A percentile compares a stretch with the other conserved stretches of the same genome.
Evolutionary conservation across 1,140 invertebrate species (phyloP).

Genomic region (Centruroides vittatus): DNA sequence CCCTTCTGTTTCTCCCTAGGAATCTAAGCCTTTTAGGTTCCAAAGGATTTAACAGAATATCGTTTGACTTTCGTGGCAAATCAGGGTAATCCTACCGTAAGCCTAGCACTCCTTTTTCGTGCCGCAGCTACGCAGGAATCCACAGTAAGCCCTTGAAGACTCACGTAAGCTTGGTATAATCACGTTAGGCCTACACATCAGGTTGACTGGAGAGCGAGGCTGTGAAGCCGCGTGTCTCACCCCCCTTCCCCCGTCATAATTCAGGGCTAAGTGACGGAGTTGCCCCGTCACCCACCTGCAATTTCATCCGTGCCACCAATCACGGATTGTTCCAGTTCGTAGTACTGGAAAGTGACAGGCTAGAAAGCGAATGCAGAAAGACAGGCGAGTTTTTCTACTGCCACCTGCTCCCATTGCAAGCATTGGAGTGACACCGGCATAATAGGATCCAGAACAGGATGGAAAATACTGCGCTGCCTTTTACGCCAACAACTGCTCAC

Average conservation of each 20-base stretch:
- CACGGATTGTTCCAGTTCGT: neutral
- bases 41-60: constrained; percentile 15
- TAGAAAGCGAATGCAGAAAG: neutral
- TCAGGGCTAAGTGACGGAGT: constrained; percentile 7
- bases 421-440: constrained; percentile 39
- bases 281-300: constrained; percentile 5
- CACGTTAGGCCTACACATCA: constrained; percentile 11
- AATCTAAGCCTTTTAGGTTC: constrained; percentile 9
- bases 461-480: no score
- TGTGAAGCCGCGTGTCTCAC: neutral
- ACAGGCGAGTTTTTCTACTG: constrained; percentile 49
- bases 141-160: constrained; percentile 13
- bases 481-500: no score
- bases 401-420: constrained; percentile 66
- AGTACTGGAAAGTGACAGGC: constrained; percentile 1
- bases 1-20: no score
- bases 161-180: constrained; percentile 17
- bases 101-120: constrained; percentile 12
- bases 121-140: constrained; percentile 8
- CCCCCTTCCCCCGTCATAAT: constrained; percentile 10
- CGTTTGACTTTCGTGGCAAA: constrained; percentile 16
- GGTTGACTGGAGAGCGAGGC: no score
- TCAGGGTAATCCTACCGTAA: constrained; percentile 11
- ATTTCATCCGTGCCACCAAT: neutral
- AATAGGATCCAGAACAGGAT: no score